Evolutionary conservation across 2,113 vertebrate species (phyloP).

Genomic region (Struthio camelus): DNA sequence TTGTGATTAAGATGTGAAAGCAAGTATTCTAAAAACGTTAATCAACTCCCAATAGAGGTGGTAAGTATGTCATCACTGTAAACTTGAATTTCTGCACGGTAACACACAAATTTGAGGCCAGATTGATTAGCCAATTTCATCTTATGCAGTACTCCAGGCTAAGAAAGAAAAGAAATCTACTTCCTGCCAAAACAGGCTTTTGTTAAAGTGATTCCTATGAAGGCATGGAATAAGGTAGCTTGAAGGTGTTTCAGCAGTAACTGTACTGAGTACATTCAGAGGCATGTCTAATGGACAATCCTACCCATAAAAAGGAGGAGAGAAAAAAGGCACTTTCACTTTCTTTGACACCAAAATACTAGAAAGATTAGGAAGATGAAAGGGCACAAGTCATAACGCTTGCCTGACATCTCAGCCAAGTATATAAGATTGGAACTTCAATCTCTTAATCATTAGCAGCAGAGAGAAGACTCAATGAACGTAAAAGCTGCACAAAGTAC

Average conservation of each 20-base stretch:
- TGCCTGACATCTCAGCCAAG: background rate
- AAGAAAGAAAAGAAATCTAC: background rate
- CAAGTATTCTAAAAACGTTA: background rate
- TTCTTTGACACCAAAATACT: background rate
- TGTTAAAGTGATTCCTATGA: background rate
- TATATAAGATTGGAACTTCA: background rate
- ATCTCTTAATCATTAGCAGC: background rate
- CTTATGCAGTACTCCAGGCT: background rate
- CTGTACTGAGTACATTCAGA: background rate
- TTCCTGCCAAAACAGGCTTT: background rate
- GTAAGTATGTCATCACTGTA: background rate
- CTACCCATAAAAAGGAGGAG: background rate
- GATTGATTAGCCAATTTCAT: background rate
- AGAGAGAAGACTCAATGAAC: background rate
- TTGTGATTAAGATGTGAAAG: background rate
- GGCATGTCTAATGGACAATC: background rate
- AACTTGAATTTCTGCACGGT: background rate
- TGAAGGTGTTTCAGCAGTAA: background rate
- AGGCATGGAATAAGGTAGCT: background rate
- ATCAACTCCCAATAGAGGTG: rapidly evolving
- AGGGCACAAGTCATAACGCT: background rate
- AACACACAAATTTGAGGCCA: background rate
- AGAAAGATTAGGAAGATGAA: background rate
- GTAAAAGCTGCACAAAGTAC: background rate
- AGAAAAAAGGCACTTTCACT: background rate